phyloP scores from a whole-genome alignment of 2,888 invertebrate species.

The Zootermopsis nevadensis region DNA sequence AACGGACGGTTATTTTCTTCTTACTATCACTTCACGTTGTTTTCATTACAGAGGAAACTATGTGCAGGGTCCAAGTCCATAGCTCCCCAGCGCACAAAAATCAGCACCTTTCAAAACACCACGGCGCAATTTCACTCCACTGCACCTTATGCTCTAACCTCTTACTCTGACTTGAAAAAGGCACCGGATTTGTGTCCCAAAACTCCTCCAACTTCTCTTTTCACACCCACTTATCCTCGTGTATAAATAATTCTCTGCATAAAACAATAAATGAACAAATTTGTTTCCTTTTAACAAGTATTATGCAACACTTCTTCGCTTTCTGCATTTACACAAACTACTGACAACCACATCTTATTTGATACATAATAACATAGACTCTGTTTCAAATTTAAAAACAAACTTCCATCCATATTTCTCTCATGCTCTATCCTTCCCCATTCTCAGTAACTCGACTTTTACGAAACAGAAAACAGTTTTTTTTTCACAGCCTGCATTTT shows the following conservation, averaged over 20 bases:
- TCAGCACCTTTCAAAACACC: slow-evolving; percentile 42
- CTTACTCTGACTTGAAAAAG: slow-evolving; percentile 37
- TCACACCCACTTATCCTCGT: slow-evolving; percentile 24
- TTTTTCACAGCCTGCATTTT: slow-evolving; percentile 54
- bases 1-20: slow-evolving; percentile 49
- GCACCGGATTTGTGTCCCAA: slow-evolving; percentile 45
- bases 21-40: slow-evolving; percentile 32
- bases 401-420: slow-evolving; percentile 27
- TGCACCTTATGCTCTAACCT: slow-evolving; percentile 22
- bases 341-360: slow-evolving; percentile 37
- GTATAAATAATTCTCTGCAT: slow-evolving; percentile 49
- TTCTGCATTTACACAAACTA: slow-evolving; percentile 28
- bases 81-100: slow-evolving; percentile 13
- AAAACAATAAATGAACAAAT: slow-evolving; percentile 46
- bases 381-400: slow-evolving; percentile 45
- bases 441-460: slow-evolving; percentile 39
- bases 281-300: slow-evolving; percentile 42
- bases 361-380: slow-evolving; percentile 46
- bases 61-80: not conserved
- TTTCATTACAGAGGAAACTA: slow-evolving; percentile 8
- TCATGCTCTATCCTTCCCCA: not conserved
- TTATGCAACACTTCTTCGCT: slow-evolving; percentile 2
- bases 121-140: not conserved
- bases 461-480: slow-evolving; percentile 43
- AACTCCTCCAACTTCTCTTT: slow-evolving; percentile 31